Evolutionary conservation across 2,888 invertebrate species (phyloP).

Genomic region (Crossocerus cetratus): DNA sequence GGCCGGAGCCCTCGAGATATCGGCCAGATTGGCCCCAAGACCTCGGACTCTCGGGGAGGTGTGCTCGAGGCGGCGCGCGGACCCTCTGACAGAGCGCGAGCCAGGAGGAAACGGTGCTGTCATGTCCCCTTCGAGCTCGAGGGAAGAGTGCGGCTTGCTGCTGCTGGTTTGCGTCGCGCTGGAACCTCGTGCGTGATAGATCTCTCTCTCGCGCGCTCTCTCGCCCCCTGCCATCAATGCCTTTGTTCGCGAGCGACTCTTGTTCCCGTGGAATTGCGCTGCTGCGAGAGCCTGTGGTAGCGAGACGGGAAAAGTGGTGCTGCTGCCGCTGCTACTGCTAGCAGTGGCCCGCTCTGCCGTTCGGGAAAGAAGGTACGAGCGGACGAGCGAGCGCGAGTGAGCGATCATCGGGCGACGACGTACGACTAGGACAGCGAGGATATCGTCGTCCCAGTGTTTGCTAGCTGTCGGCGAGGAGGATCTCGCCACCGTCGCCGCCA

Average conservation of each 20-base stretch:
- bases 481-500: no score
- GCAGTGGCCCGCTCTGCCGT: neutral
- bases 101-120: conserved; percentile 38
- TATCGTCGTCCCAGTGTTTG: no score
- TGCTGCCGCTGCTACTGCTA: conserved; percentile 21
- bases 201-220: conserved; percentile 5
- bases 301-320: conserved; percentile 32
- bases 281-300: conserved; percentile 24
- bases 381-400: conserved; percentile 24
- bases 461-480: no score
- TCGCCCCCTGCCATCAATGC: conserved; percentile 55
- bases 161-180: conserved; percentile 38
- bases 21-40: no score
- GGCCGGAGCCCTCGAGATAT: neutral
- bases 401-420: neutral
- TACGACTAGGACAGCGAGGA: no score
- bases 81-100: conserved; percentile 3
- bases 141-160: conserved; percentile 21
- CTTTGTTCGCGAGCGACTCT: conserved; percentile 58
- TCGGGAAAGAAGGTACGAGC: conserved; percentile 15
- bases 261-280: conserved; percentile 28
- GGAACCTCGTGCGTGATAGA: conserved; percentile 48
- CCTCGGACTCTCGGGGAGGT: neutral
- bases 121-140: conserved; percentile 47
- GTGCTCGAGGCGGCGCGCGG: conserved; percentile 5